A percentile compares a stretch with the other conserved stretches of the same genome.
Evolutionary conservation across 2,888 invertebrate genomes (phyloP).

Genomic region (Anoplius nigerrimus): DNA sequence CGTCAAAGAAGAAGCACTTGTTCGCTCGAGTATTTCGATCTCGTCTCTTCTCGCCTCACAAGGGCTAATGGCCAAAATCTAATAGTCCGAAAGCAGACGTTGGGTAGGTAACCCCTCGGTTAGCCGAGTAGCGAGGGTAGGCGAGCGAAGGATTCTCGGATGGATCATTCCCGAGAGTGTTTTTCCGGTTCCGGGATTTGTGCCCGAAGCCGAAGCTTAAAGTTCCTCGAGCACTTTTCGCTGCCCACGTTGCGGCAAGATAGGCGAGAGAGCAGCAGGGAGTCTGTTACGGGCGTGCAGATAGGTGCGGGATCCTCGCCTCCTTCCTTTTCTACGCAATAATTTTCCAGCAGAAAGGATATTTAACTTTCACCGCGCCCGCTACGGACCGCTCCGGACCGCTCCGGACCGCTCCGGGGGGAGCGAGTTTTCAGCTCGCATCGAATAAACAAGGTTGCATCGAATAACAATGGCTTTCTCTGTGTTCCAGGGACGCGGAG

Average conservation of each 20-base stretch:
- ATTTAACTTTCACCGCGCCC: no score
- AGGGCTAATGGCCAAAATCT: no score
- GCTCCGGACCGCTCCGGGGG: no score
- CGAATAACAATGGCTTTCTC: slow-evolving; percentile 9
- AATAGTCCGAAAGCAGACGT: no score
- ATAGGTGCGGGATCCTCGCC: no score
- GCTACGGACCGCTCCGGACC: no score
- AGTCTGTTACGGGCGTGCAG: no score
- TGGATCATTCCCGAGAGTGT: no score
- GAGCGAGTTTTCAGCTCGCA: no score
- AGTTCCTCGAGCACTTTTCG: slow-evolving; percentile 14
- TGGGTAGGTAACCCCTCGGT: slow-evolving; percentile 53
- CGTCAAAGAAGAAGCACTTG: slow-evolving; percentile 18
- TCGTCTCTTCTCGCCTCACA: slow-evolving; percentile 3
- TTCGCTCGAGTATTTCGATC: slow-evolving; percentile 7
- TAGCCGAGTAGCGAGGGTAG: slow-evolving; percentile 42
- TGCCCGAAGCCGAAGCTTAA: slow-evolving; percentile 20
- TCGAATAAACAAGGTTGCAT: neutral
- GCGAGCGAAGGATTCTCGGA: slow-evolving; percentile 39
- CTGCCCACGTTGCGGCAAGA: neutral
- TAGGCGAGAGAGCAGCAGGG: neutral
- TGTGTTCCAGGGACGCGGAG: slow-evolving; percentile 57
- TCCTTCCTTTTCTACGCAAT: neutral
- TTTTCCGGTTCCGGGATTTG: slow-evolving; percentile 45
- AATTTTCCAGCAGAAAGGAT: no score